These are phyloP conservation scores for Diarsia mendica DNA, from an alignment of 2,888 invertebrate species.

Conservation along the genomic window DNA sequence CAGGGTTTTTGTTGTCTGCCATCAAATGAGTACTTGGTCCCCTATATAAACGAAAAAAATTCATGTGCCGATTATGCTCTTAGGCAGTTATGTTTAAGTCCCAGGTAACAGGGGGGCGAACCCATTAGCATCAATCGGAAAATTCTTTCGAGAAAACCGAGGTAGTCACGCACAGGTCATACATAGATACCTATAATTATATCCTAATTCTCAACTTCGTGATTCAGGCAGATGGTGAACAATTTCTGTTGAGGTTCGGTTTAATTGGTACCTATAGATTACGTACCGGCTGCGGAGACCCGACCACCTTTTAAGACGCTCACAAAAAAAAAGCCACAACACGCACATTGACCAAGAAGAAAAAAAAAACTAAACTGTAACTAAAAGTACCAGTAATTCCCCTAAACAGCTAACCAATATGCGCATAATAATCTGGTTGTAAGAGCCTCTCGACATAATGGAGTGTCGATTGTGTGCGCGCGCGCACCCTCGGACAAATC, in stretches of 20 bases:
- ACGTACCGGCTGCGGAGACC: no score
- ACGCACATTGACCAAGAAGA: slow-evolving; percentile 1
- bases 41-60: no score
- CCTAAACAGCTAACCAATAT: slow-evolving; percentile 81
- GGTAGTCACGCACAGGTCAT: no score
- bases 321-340: slow-evolving; percentile 10
- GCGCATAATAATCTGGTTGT: slow-evolving; percentile 82
- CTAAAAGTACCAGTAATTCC: slow-evolving; percentile 65
- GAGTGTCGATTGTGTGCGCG: slow-evolving; percentile 79
- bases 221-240: neutral
- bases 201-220: neutral
- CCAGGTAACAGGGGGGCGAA: no score
- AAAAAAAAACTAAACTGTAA: slow-evolving; percentile 46
- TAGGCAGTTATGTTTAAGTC: no score
- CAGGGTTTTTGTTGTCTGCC: no score
- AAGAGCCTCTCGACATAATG: slow-evolving; percentile 86
- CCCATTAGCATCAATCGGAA: no score
- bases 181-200: no score
- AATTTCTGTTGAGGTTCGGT: neutral
- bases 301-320: neutral
- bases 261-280: no score
- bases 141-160: no score
- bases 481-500: slow-evolving; percentile 76
- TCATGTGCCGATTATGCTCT: no score
- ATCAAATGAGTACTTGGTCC: no score